A percentile compares a stretch with the other conserved stretches of the same genome.
Evolutionary conservation across 2,888 invertebrate genomes (phyloP).

Genomic region (Stenchaetothrips biformis): DNA sequence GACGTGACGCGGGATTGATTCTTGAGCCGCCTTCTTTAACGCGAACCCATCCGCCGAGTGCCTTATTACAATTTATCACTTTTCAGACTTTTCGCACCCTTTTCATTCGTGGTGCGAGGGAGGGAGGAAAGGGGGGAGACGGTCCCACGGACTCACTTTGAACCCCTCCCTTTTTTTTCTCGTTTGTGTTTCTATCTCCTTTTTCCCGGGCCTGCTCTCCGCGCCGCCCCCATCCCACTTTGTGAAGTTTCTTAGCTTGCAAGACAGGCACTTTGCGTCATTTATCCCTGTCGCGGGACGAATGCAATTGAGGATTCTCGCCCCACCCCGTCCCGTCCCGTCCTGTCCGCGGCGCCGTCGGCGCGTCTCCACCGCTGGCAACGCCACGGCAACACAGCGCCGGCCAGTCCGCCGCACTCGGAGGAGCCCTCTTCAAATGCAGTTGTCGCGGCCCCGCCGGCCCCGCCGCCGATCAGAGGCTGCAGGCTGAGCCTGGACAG

Average conservation of each 20-base stretch:
- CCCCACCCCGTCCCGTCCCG: not conserved
- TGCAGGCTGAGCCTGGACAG: no score
- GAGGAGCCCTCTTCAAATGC: no score
- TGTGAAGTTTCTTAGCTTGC: conserved; percentile 20
- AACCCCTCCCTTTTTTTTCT: not conserved
- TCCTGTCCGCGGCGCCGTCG: not conserved
- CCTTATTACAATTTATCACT: no score
- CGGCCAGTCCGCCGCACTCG: no score
- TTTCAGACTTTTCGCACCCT: no score
- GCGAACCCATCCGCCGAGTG: not conserved
- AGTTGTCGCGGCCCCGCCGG: no score
- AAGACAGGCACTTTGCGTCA: conserved; percentile 23
- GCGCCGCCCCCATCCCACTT: not conserved
- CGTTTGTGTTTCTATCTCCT: not conserved
- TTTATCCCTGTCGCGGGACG: conserved; percentile 20
- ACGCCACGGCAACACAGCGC: not conserved
- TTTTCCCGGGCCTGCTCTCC: not conserved
- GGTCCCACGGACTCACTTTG: not conserved
- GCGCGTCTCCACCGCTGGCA: not conserved
- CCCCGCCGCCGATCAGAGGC: no score
- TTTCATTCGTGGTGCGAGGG: no score
- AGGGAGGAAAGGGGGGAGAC: not conserved
- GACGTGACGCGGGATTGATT: not conserved
- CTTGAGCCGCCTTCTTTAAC: not conserved
- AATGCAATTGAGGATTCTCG: conserved; percentile 18